Percentiles rank a stretch among this genome's conserved stretches.
Conservation (phyloP, 2,113 vertebrate genomes). For the Butorides virescens region DNA sequence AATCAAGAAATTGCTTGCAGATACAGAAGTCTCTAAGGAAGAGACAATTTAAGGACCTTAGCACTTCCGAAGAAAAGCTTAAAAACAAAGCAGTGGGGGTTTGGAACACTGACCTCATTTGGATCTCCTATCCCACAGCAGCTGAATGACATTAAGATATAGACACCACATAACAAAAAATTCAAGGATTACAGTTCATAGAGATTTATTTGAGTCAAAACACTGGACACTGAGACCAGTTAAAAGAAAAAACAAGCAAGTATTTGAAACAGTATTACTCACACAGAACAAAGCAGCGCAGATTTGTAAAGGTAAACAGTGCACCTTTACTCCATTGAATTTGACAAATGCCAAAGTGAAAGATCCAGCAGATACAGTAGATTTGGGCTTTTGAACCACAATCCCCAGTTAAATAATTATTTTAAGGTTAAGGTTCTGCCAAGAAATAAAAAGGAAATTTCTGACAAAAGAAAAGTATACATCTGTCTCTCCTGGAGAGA, state of each 20-base stretch:
- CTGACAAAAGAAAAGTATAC: not conserved
- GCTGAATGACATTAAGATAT: not conserved
- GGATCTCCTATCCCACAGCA: not conserved
- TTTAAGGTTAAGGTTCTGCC: not conserved
- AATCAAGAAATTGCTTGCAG: conserved; percentile 33
- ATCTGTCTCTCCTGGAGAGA: not conserved
- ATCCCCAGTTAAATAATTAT: not conserved
- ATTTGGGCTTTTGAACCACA: not conserved
- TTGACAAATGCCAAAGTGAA: not conserved
- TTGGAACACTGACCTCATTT: not conserved
- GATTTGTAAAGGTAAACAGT: not conserved
- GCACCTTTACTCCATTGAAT: not conserved
- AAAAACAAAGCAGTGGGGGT: not conserved
- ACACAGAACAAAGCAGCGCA: not conserved
- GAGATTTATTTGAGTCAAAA: not conserved
- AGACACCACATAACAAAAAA: not conserved
- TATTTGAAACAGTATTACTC: not conserved
- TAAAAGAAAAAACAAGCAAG: not conserved
- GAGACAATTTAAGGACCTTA: not conserved
- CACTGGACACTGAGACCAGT: not conserved
- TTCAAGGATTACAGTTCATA: not conserved
- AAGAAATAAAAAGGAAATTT: not conserved
- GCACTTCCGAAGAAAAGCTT: not conserved
- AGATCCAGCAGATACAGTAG: not conserved
- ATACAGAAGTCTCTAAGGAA: conserved; percentile 8